Evolutionary conservation across 2,888 invertebrate species (phyloP).

Genomic region (Leptothorax acervorum): DNA sequence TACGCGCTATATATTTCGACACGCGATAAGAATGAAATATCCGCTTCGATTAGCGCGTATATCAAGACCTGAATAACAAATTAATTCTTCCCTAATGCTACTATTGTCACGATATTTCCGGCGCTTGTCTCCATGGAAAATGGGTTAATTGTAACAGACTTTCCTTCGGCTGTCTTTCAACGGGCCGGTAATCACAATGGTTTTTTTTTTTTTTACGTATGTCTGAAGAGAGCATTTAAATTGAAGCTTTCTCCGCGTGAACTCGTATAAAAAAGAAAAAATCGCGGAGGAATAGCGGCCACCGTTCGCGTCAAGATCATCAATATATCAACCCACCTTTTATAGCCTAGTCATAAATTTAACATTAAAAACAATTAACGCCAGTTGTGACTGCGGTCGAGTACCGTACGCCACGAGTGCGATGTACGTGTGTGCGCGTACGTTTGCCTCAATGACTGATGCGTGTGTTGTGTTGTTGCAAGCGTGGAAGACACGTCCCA

Average conservation of each 20-base stretch:
- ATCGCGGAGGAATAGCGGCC: neutral
- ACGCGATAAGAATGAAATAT: constrained; percentile 6
- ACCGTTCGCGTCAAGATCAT: neutral
- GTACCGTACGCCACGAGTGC: neutral
- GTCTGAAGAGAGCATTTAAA: neutral
- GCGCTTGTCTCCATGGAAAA: constrained; percentile 16
- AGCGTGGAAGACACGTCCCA: constrained; percentile 29
- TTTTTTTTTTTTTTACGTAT: neutral
- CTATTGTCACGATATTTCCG: constrained; percentile 6
- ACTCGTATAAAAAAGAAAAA: neutral
- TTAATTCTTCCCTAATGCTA: neutral
- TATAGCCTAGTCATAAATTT: constrained; percentile 15
- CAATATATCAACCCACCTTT: neutral
- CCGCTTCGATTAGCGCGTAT: neutral
- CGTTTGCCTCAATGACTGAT: constrained; percentile 9
- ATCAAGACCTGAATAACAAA: constrained; percentile 5
- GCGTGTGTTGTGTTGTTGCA: constrained; percentile 29
- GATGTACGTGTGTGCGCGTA: neutral
- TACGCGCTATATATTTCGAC: neutral
- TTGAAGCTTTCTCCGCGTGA: neutral
- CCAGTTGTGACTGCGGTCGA: constrained; percentile 1
- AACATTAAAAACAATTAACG: constrained; percentile 18
- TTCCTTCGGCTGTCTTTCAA: neutral
- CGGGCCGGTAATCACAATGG: neutral
- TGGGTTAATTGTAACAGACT: neutral